A percentile compares a stretch with the other conserved stretches of the same genome.
Conservation (phyloP, 1,140 invertebrate genomes). For the Apis laboriosa region DNA sequence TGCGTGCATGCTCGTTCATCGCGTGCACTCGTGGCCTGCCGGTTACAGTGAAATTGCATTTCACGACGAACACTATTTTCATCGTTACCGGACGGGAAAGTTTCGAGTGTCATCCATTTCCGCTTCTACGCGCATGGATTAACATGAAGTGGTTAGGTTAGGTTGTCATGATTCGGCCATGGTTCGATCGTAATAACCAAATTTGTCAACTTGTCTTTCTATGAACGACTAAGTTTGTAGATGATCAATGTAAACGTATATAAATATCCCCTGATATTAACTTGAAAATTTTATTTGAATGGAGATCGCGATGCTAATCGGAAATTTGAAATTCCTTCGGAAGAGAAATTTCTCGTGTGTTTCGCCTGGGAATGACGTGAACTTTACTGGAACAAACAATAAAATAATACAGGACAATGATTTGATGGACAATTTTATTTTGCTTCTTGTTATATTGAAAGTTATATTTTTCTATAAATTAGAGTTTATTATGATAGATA, state of each 20-base stretch:
- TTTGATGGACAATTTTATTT: background rate
- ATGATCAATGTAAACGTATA: background rate
- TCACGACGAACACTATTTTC: slow-evolving; percentile 14
- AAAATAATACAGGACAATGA: background rate
- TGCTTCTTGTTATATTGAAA: too few species aligned
- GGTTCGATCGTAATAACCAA: background rate
- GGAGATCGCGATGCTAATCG: background rate
- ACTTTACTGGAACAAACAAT: background rate
- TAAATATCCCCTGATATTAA: background rate
- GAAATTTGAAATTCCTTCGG: background rate
- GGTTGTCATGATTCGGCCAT: too few species aligned
- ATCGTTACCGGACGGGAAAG: slow-evolving; percentile 13
- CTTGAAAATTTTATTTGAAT: background rate
- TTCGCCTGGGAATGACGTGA: background rate
- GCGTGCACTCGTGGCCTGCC: slow-evolving; percentile 17
- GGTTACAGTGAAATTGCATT: slow-evolving; percentile 34
- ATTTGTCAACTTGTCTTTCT: background rate
- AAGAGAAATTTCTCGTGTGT: background rate
- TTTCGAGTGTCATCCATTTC: slow-evolving; percentile 22
- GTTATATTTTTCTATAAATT: background rate
- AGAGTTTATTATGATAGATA: too few species aligned
- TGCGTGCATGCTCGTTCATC: slow-evolving; percentile 41
- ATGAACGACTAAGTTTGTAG: background rate
- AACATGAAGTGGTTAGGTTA: background rate
- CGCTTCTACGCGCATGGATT: background rate